These are phyloP conservation scores for Formica aserva DNA, from an alignment of 2,888 invertebrate species.

Conservation along the genomic window DNA sequence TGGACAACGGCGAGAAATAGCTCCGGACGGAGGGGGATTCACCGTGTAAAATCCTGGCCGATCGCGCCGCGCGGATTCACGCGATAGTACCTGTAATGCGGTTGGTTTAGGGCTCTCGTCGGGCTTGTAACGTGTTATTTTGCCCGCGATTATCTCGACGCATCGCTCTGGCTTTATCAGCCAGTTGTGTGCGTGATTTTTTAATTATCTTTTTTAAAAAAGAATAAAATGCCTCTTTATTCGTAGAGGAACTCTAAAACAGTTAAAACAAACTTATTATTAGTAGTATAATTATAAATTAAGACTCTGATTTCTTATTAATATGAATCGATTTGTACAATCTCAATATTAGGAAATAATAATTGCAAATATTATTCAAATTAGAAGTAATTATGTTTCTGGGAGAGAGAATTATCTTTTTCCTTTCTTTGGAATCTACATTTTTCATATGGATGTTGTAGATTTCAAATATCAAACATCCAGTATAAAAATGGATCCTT, in stretches of 20 bases:
- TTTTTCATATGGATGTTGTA: not conserved
- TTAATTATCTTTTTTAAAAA: slow-evolving; percentile 13
- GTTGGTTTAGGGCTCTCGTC: slow-evolving; percentile 35
- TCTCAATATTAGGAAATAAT: not conserved
- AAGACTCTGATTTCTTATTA: not conserved
- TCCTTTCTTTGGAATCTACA: not conserved
- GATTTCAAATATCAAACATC: slow-evolving; percentile 36
- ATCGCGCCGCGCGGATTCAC: slow-evolving; percentile 49
- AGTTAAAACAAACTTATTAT: not conserved
- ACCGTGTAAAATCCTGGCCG: slow-evolving; percentile 59
- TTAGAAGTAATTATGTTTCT: not conserved
- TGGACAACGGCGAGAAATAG: slow-evolving; percentile 72
- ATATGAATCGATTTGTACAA: not conserved
- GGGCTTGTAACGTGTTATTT: slow-evolving; percentile 43
- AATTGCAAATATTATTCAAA: slow-evolving; percentile 10
- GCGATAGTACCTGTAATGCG: slow-evolving; percentile 44
- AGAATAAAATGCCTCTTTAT: not conserved
- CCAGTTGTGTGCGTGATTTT: not conserved
- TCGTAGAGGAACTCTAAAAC: not conserved
- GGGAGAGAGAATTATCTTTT: not conserved
- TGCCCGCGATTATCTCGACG: slow-evolving; percentile 24
- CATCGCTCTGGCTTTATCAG: slow-evolving; percentile 15
- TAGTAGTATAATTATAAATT: not conserved
- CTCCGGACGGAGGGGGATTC: slow-evolving; percentile 45
- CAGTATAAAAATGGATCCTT: slow-evolving; percentile 46